Percentiles rank a stretch among this genome's conserved stretches.
Conservation (phyloP, 2,113 vertebrate genomes). For the Aleadryas rufinucha region DNA sequence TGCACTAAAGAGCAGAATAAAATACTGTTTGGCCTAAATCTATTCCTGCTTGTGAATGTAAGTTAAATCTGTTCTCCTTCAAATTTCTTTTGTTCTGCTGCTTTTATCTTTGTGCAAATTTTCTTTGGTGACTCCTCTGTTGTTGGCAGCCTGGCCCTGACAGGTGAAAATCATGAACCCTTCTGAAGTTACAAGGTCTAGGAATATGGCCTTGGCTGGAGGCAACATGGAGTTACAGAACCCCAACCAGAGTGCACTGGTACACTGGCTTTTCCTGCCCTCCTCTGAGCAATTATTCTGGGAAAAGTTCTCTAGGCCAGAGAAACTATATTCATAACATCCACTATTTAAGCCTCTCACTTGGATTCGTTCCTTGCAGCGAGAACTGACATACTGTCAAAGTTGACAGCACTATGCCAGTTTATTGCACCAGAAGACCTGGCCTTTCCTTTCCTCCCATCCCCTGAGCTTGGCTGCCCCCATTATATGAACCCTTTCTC, state of each 20-base stretch:
- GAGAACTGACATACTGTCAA: background rate
- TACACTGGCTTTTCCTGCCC: background rate
- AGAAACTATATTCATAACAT: background rate
- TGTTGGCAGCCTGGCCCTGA: background rate
- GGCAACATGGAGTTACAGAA: background rate
- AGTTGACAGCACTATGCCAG: background rate
- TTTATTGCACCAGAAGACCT: background rate
- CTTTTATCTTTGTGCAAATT: background rate
- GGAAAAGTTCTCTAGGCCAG: background rate
- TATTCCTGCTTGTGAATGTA: background rate
- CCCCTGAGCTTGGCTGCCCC: constrained; percentile 1
- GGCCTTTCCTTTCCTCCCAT: constrained; percentile 2
- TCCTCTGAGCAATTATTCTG: background rate
- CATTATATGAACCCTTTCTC: background rate
- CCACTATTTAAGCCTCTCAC: background rate
- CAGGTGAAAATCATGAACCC: background rate
- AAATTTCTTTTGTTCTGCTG: background rate
- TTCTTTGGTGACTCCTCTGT: background rate
- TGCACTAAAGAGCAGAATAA: background rate
- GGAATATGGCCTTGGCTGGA: background rate
- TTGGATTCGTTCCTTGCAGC: background rate
- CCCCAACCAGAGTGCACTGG: background rate
- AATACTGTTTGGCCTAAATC: background rate
- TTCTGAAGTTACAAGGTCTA: background rate
- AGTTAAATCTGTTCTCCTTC: background rate